Base-by-base conservation (phyloP, 1,140 invertebrate genomes). In the Agrilus planipennis region DNA sequence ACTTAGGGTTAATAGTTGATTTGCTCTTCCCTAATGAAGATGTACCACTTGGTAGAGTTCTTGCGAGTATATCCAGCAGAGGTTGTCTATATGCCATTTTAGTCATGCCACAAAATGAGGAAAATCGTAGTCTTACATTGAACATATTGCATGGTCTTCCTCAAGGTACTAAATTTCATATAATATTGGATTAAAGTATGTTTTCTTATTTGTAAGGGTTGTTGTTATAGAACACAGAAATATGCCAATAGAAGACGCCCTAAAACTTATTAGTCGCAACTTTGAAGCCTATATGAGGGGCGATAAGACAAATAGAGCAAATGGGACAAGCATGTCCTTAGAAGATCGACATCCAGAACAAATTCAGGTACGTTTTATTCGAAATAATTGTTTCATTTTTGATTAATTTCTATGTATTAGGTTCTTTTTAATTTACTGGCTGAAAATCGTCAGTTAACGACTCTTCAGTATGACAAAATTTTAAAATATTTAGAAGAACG, bases 211-310 rank as follows among this genome's bases (percentile, higher is more conserved):
- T 9, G 15, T 32, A 38, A 2, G 17, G 10, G 39, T 18, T 39
- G n/a, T 34, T 44, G 40, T 9, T 46, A 47, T 65, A 83, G 90
- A 93, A 59, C 89, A 94, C 57, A 75, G 89, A 46, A 92, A 95
- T 63, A 93, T 94, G 86, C 89, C 88, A 0, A 53, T 91, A n/a
- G 86, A 92, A 37, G 87, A 92, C 64, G 87, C 89, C 2, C 69
- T 93, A 39, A 72, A 71, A 42, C 67, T 93, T 27, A 70, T 94
- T 21, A 70, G 71, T 15, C 71, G 79, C 14, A 89, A 88, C 61
- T 92, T 87, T 64, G 75, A 79, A 36, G 74, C 75, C 37, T 86
- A 88, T 58, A 77, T 86, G 54, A 69, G 71, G 41, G 71, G 74
- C 11, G 74, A 74, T 30, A 70, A 66, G 2, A 47, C 61, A 0